Base-by-base conservation (phyloP, 2,888 invertebrate species). In the Leistus spinibarbis region DNA sequence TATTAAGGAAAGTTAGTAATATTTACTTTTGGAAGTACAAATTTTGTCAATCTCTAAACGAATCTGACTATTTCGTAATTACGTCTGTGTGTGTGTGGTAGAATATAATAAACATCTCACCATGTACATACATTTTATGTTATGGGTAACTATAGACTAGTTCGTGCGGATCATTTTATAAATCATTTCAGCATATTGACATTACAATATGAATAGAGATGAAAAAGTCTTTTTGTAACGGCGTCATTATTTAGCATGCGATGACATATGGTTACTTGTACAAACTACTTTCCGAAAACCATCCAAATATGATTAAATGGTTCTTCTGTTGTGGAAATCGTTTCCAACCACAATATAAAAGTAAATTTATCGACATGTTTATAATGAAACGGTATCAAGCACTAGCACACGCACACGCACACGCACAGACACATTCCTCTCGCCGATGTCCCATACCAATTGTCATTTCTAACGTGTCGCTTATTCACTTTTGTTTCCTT, bases 401-500 rank as follows among this genome's bases (percentile, higher is more conserved):
- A 40, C 40, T 40, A 40, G n/a, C 13, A n/a, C 16, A 20, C 63
- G 10, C 17, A 23, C 24, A 22, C n/a, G n/a, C 13, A n/a, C 16
- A 20, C 63, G 10, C 17, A 23, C 24, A 22, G 23, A 69, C 70
- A 64, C 63, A 71, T 71, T 71, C 62, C 23, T 57, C 63, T 54
- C 23, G 24, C 13, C 9, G 63, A 20, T 23, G 22, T 23, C 24
- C 64, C 24, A 27, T 64, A 53, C 73, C 67, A 67, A 73, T 73
- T 73, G 67, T 73, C 67, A 73, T 73, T 67, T 67, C 67, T 73
- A 73, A 73, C 73, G 73, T 67, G 73, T 73, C 73, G 73, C 73
- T 73, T 73, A 73, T 73, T 73, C 73, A 73, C 73, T 73, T 73
- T 73, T 73, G 73, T 73, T 73, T 73, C 73, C 60, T 60, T 67